A percentile compares a stretch with the other conserved stretches of the same genome.
These are phyloP conservation scores for Diplodus sargus DNA, from an alignment of 2,797 vertebrate species.

Conservation along the genomic window DNA sequence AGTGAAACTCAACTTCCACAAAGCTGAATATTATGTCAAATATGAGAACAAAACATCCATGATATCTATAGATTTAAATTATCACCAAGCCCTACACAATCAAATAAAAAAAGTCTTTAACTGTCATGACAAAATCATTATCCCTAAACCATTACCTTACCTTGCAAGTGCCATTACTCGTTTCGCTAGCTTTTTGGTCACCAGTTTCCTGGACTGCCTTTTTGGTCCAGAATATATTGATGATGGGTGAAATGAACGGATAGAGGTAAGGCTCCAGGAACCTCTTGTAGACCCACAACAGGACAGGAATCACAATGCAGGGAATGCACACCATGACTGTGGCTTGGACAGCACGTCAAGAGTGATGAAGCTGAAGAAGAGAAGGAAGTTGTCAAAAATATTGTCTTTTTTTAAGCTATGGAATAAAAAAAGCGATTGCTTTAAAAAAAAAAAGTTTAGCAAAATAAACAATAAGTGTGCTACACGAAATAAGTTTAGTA, in stretches of 20 bases:
- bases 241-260: constrained; percentile 89
- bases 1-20: background rate
- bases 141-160: constrained; percentile 54
- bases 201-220: constrained; percentile 80
- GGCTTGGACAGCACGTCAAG: background rate
- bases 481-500: too few relatives aligned
- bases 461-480: too few relatives aligned
- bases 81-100: background rate
- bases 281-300: constrained; percentile 97
- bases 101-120: background rate
- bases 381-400: constrained; percentile 5
- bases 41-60: background rate
- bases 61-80: background rate
- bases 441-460: too few relatives aligned
- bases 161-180: constrained; percentile 72
- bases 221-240: constrained; percentile 88
- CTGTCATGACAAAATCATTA: background rate
- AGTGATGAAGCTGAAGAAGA: constrained; percentile 34
- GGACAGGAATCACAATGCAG: constrained; percentile 96
- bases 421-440: too few relatives aligned
- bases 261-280: constrained; percentile 95
- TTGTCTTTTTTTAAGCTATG: too few relatives aligned
- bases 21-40: background rate
- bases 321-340: constrained; percentile 95
- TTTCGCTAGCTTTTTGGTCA: constrained; percentile 62